Percentiles rank a stretch among this genome's conserved stretches.
phyloP scores from a whole-genome alignment of 2,113 vertebrate genomes.

The Gallinago media region DNA sequence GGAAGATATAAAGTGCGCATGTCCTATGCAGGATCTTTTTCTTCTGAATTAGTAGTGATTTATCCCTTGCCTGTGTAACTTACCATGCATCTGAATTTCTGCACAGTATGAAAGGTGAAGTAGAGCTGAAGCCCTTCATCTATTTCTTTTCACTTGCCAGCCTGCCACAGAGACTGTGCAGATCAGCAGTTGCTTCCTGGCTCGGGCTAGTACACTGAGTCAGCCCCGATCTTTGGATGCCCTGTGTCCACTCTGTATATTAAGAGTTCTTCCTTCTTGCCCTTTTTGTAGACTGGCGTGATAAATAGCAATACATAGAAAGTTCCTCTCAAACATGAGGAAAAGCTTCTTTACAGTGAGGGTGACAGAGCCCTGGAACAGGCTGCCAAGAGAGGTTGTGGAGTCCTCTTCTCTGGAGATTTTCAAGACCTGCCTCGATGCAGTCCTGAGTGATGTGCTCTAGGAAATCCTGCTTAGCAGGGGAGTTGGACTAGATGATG shows the following conservation, averaged over 20 bases:
- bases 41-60: neutral
- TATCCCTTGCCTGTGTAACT: neutral
- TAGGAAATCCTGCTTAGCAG: too few species aligned
- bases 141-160: neutral
- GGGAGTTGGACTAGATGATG: too few species aligned
- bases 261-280: neutral
- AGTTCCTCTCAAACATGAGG: too few species aligned
- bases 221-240: neutral
- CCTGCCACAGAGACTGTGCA: neutral
- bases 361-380: too few species aligned
- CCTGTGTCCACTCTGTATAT: neutral
- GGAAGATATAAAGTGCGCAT: neutral
- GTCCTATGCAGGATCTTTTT: neutral
- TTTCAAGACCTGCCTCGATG: too few species aligned
- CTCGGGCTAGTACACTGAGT: neutral
- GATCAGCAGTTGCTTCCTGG: neutral
- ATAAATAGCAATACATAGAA: too few species aligned
- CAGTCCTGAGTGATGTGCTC: too few species aligned
- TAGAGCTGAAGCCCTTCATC: neutral
- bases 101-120: neutral
- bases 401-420: too few species aligned
- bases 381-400: too few species aligned
- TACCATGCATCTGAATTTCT: fast-evolving
- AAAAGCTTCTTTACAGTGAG: too few species aligned
- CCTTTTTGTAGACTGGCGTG: too few species aligned